These are phyloP conservation scores for Oreochromis aureus DNA, from an alignment of 2,113 vertebrate genomes.

Conservation along the genomic window DNA sequence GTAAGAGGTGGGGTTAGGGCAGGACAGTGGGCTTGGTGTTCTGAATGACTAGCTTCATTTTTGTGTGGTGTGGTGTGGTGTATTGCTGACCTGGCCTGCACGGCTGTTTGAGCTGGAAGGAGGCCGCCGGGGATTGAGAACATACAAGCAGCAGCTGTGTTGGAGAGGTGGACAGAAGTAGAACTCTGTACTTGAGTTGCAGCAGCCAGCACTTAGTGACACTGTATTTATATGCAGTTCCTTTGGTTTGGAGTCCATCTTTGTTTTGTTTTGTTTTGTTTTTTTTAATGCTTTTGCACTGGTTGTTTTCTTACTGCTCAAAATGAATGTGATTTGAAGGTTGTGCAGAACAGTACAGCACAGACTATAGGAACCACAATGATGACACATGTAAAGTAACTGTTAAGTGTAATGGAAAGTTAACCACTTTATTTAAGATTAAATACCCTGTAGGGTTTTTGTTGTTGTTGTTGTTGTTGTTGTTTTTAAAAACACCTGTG, in stretches of 20 bases:
- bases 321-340: background rate
- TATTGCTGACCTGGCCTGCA: slow-evolving; percentile 29
- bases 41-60: slow-evolving; percentile 52
- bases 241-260: background rate
- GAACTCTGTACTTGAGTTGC: background rate
- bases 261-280: background rate
- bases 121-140: background rate
- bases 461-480: too few species aligned
- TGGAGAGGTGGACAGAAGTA: background rate
- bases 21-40: slow-evolving; percentile 51
- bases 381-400: background rate
- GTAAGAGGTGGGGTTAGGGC: slow-evolving; percentile 22
- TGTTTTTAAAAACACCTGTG: background rate
- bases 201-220: background rate
- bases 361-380: background rate
- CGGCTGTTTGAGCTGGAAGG: slow-evolving; percentile 9
- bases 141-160: slow-evolving; percentile 20
- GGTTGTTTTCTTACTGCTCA: background rate
- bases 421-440: background rate
- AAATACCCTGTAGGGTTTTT: background rate
- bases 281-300: background rate
- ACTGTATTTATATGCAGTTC: background rate
- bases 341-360: background rate
- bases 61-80: slow-evolving; percentile 1
- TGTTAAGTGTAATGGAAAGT: background rate